Evolutionary conservation across 2,888 invertebrate genomes (phyloP).

Genomic region (Rhamnusium bicolor): DNA sequence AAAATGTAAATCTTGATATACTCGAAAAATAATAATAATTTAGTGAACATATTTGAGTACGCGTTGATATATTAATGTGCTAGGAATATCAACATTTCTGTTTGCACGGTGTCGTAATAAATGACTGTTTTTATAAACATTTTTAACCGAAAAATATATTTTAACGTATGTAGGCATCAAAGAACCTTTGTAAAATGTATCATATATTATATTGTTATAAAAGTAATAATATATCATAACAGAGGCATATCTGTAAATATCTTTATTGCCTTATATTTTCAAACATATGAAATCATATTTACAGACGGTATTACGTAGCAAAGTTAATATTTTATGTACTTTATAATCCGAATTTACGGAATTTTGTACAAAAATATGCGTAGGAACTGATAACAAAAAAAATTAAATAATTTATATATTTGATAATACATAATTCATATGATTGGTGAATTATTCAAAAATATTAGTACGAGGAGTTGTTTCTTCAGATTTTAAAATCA

Average conservation of each 20-base stretch:
- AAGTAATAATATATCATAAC: neutral
- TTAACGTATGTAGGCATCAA: neutral
- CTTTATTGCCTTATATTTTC: neutral
- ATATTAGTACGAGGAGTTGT: no score
- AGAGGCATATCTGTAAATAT: neutral
- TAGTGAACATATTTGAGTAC: no score
- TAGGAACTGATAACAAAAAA: neutral
- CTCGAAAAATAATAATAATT: no score
- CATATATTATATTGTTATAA: neutral
- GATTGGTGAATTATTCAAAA: no score
- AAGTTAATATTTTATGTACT: neutral
- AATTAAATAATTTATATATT: no score
- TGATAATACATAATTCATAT: no score
- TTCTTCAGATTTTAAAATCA: no score
- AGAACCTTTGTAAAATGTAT: neutral
- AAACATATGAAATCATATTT: neutral
- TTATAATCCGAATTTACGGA: neutral
- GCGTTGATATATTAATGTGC: neutral
- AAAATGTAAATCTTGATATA: no score
- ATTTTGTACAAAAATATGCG: neutral
- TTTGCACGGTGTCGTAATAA: neutral
- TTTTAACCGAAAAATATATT: neutral
- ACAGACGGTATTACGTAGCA: neutral
- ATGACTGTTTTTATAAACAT: neutral
- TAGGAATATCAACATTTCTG: neutral